A percentile compares a stretch with the other conserved stretches of the same genome.
These are phyloP conservation scores for Amazona ochrocephala DNA, from an alignment of 2,797 vertebrate genomes.

Conservation along the genomic window DNA sequence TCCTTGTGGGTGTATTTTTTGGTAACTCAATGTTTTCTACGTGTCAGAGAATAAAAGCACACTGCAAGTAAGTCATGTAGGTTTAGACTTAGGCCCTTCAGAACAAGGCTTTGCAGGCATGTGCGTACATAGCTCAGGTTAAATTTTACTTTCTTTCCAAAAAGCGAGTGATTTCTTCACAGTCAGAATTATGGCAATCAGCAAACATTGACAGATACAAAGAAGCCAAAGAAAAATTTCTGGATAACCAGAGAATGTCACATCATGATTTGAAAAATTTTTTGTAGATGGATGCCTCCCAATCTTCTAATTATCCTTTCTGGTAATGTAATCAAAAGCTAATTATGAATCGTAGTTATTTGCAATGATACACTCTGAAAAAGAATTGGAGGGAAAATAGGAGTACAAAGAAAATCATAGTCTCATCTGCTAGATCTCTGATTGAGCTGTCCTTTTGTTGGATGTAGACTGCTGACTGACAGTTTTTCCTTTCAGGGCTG, in stretches of 20 bases:
- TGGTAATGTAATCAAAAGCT: slow-evolving; percentile 48
- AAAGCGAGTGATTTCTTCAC: neutral
- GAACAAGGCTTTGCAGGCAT: neutral
- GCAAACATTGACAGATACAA: neutral
- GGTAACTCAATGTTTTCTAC: neutral
- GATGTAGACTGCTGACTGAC: neutral
- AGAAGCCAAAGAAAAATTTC: neutral
- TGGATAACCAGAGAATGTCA: neutral
- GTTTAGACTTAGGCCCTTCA: neutral
- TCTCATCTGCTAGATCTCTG: slow-evolving; percentile 8
- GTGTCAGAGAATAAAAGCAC: neutral
- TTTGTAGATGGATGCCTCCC: neutral
- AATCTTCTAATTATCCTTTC: slow-evolving; percentile 33
- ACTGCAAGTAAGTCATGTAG: neutral
- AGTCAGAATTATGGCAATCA: neutral
- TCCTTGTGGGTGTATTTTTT: neutral
- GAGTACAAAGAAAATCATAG: neutral
- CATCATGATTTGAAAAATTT: neutral
- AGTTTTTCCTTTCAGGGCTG: slow-evolving; percentile 19
- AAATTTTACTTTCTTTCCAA: neutral
- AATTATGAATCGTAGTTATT: slow-evolving; percentile 33
- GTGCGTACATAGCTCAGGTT: accelerated
- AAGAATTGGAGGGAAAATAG: neutral
- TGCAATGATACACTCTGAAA: neutral
- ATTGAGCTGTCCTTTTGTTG: slow-evolving; percentile 21